Evolutionary conservation across 2,797 vertebrate genomes (phyloP).

Genomic region (Thripadectes ignobilis): DNA sequence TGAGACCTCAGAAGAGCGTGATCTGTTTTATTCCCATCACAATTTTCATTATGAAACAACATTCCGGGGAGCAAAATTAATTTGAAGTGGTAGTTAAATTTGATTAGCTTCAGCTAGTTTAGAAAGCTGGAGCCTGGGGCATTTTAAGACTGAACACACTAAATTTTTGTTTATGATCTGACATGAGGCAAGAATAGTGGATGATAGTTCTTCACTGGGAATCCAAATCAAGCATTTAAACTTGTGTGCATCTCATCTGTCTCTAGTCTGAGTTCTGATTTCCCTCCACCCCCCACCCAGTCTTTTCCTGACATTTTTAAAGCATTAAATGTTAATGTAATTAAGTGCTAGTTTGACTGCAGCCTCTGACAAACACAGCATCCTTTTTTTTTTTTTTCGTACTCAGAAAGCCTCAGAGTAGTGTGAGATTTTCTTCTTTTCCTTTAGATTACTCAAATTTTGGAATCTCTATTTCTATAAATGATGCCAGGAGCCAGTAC

Average conservation of each 20-base stretch:
- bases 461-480: background rate
- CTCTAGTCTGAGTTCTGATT: background rate
- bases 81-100: background rate
- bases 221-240: background rate
- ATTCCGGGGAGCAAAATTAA: background rate
- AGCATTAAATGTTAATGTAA: conserved; percentile 46
- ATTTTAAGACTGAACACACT: background rate
- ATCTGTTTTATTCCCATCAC: background rate
- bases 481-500: background rate
- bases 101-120: background rate
- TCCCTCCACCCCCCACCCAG: background rate
- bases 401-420: background rate
- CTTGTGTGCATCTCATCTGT: background rate
- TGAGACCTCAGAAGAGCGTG: background rate
- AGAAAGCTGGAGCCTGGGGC: background rate
- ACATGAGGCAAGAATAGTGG: background rate
- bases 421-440: background rate
- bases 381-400: background rate
- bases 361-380: background rate
- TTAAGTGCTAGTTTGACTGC: background rate
- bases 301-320: conserved; percentile 50
- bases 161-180: background rate
- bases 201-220: background rate
- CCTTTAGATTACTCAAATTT: background rate
- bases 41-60: background rate